Evolutionary conservation across 2,888 invertebrate species (phyloP).

Genomic region (Odontocerum albicorne): DNA sequence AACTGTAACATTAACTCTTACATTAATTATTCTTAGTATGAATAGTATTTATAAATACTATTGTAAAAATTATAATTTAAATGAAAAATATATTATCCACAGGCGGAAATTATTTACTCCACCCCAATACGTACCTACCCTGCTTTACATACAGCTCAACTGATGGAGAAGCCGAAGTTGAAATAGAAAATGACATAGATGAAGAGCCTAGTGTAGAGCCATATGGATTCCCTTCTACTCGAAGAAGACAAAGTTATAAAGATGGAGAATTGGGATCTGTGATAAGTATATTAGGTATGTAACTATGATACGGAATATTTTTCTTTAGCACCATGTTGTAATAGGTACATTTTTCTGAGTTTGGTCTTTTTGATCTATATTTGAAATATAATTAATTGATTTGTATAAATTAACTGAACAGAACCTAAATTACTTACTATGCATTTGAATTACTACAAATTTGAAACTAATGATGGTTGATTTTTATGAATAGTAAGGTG

Average conservation of each 20-base stretch:
- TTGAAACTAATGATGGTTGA: too few species aligned
- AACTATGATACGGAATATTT: too few species aligned
- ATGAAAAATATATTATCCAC: too few species aligned
- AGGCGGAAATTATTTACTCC: constrained; percentile 62
- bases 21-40: too few species aligned
- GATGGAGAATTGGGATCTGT: constrained; percentile 58
- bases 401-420: not conserved
- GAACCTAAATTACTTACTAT: not conserved
- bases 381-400: too few species aligned
- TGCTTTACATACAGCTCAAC: constrained; percentile 70
- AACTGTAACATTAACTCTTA: too few species aligned
- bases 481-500: too few species aligned
- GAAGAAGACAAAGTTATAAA: constrained; percentile 47
- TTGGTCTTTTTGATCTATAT: not conserved
- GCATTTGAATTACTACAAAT: too few species aligned
- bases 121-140: constrained; percentile 78
- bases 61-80: too few species aligned
- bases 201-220: constrained; percentile 40
- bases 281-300: constrained; percentile 54
- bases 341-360: not conserved
- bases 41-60: too few species aligned
- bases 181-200: constrained; percentile 42
- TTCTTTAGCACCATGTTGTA: not conserved
- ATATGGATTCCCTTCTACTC: constrained; percentile 53
- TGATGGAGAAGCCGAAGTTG: constrained; percentile 56